These are phyloP conservation scores for Raja brachyura DNA, from an alignment of 2,113 vertebrate species.

Conservation along the genomic window DNA sequence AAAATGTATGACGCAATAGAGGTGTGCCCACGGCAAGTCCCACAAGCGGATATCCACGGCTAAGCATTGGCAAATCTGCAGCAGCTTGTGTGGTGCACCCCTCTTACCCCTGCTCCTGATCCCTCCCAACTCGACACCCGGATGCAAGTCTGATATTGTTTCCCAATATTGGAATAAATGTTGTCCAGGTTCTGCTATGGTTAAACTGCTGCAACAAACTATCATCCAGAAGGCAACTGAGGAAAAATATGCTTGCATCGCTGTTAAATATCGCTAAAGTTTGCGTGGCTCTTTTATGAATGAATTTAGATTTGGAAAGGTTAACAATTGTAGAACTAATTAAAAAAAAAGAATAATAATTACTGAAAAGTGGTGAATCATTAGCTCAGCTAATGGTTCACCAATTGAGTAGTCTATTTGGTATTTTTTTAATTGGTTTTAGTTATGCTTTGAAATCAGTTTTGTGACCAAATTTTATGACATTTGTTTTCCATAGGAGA, in stretches of 20 bases:
- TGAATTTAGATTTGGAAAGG: neutral
- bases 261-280: neutral
- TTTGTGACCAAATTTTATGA: constrained; percentile 40
- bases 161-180: neutral
- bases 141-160: neutral
- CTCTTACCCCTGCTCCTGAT: neutral
- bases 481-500: constrained; percentile 60
- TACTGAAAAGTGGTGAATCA: too few species aligned
- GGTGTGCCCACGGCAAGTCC: too few species aligned
- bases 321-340: neutral
- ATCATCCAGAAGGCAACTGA: neutral
- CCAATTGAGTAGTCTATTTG: neutral
- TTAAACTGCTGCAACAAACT: neutral
- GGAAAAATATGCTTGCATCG: neutral
- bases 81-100: too few species aligned
- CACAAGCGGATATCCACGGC: too few species aligned
- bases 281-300: neutral
- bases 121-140: too few species aligned
- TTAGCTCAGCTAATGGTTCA: neutral
- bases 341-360: too few species aligned
- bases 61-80: too few species aligned
- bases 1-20: too few species aligned
- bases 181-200: neutral
- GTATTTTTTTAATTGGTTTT: neutral
- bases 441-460: neutral